phyloP scores from a whole-genome alignment of 2,113 vertebrate genomes.

The Syrmaticus mikado region DNA sequence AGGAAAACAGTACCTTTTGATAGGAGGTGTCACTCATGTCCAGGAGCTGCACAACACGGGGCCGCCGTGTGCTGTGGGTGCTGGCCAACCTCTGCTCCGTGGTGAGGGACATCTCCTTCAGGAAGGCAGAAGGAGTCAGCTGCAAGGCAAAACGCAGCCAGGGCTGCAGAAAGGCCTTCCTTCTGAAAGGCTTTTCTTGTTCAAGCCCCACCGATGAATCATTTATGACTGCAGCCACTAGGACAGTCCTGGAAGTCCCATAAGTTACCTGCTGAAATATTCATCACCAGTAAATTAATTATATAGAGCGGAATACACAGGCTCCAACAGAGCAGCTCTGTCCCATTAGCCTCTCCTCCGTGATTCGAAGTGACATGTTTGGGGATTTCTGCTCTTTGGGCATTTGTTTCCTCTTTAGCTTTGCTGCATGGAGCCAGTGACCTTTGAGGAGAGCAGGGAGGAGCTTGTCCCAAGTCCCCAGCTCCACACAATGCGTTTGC shows the following conservation, averaged over 20 bases:
- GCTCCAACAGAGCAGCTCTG: neutral
- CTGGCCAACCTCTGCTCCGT: conserved; percentile 82
- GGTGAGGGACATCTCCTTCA: conserved; percentile 84
- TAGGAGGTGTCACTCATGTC: conserved; percentile 80
- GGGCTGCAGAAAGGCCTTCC: conserved; percentile 9
- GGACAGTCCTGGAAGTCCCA: conserved; percentile 34
- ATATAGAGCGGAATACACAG: conserved; percentile 39
- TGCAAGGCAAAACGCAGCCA: conserved; percentile 71
- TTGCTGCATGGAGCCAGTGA: neutral
- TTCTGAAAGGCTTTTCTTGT: conserved; percentile 48
- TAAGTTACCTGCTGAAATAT: conserved; percentile 70
- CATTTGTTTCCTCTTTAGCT: neutral
- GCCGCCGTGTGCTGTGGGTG: conserved; percentile 70
- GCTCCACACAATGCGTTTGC: accelerated
- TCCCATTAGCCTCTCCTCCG: neutral
- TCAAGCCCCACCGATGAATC: conserved; percentile 49
- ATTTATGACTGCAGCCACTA: conserved; percentile 55
- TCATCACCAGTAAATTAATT: conserved; percentile 71
- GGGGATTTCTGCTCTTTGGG: neutral
- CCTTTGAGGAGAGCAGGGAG: neutral
- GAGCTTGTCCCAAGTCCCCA: neutral
- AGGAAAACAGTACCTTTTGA: conserved; percentile 83
- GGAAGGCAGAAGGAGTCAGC: conserved; percentile 87
- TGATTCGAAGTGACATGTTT: conserved; percentile 58
- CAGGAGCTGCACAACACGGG: conserved; percentile 80